A percentile compares a stretch with the other conserved stretches of the same genome.
These are phyloP conservation scores for Elgaria multicarinata DNA, from an alignment of 2,113 vertebrate genomes.

Conservation along the genomic window DNA sequence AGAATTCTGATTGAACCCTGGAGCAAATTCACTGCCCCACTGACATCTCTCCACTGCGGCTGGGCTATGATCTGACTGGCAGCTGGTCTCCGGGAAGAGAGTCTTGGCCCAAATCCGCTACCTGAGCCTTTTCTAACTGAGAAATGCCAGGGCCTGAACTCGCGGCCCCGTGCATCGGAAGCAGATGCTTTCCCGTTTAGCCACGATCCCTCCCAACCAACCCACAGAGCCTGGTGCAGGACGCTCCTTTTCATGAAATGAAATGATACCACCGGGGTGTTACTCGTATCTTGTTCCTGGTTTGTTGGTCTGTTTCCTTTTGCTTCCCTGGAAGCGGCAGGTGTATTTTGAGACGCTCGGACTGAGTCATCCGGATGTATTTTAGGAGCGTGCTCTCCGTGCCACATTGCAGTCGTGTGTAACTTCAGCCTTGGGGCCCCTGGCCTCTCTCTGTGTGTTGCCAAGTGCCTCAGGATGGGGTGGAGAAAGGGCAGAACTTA, in stretches of 20 bases:
- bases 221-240: not conserved
- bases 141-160: too few relatives aligned
- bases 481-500: not conserved
- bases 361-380: not conserved
- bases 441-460: not conserved
- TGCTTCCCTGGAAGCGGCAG: not conserved
- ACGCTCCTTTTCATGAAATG: not conserved
- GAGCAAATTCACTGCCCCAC: too few relatives aligned
- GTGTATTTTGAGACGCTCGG: not conserved
- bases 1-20: too few relatives aligned
- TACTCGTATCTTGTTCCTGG: not conserved
- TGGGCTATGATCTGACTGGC: too few relatives aligned
- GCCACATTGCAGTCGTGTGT: not conserved
- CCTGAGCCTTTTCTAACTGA: too few relatives aligned
- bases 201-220: not conserved
- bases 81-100: too few relatives aligned
- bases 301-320: not conserved
- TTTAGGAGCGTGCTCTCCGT: not conserved
- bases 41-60: too few relatives aligned
- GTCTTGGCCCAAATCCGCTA: too few relatives aligned
- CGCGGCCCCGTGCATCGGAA: too few relatives aligned
- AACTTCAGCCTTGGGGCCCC: not conserved
- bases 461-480: not conserved
- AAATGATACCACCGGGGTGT: not conserved
- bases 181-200: too few relatives aligned